Percentiles rank a stretch among this genome's conserved stretches.
phyloP scores from a whole-genome alignment of 2,888 invertebrate species.

The Eupithecia vulgata region DNA sequence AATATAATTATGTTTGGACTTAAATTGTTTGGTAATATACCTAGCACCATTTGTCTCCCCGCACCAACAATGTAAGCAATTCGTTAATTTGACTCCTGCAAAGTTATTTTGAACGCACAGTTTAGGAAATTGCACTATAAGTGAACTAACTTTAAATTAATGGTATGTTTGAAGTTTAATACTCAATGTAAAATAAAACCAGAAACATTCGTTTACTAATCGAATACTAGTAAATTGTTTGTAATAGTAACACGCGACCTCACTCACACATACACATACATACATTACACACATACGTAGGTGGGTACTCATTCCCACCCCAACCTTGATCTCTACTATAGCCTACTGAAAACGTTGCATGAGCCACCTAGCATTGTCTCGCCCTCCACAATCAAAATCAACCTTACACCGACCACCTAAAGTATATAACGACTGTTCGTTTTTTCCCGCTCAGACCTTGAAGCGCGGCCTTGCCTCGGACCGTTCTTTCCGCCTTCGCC shows the following conservation, averaged over 20 bases:
- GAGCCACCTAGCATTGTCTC: slow-evolving; percentile 78
- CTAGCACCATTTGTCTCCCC: background rate
- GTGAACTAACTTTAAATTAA: background rate
- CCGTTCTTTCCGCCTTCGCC: slow-evolving; percentile 82
- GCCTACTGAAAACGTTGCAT: slow-evolving; percentile 78
- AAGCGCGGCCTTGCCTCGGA: slow-evolving; percentile 73
- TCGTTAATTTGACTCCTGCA: background rate
- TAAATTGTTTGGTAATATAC: background rate
- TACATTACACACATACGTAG: slow-evolving; percentile 15
- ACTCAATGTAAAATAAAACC: background rate
- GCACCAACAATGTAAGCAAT: background rate
- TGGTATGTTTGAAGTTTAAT: background rate
- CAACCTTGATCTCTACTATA: slow-evolving; percentile 81
- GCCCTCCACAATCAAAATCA: slow-evolving; percentile 55
- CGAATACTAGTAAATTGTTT: slow-evolving; percentile 7
- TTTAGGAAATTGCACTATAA: background rate
- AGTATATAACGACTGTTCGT: slow-evolving; percentile 42
- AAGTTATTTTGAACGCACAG: background rate
- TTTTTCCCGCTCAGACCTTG: slow-evolving; percentile 63
- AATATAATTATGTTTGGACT: background rate
- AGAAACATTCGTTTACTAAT: background rate
- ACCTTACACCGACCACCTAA: slow-evolving; percentile 53
- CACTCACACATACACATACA: slow-evolving; percentile 40
- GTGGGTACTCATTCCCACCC: slow-evolving; percentile 41
- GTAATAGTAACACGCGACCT: slow-evolving; percentile 45